These are phyloP conservation scores for Netelia melanura DNA, from an alignment of 2,888 invertebrate genomes.

Conservation along the genomic window DNA sequence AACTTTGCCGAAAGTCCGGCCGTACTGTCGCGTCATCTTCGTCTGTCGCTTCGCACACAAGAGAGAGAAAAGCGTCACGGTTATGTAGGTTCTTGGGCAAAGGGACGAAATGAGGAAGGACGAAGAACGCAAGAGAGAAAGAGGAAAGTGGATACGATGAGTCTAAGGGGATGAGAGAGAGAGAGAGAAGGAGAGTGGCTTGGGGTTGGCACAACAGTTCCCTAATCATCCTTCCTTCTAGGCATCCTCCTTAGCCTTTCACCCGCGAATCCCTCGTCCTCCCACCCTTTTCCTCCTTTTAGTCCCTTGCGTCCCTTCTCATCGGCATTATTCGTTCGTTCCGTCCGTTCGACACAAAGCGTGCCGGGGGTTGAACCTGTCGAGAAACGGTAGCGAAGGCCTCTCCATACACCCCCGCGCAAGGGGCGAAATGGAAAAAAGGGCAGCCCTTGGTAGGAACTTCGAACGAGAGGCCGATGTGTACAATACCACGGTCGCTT, in stretches of 20 bases:
- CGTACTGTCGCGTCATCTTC: conserved; percentile 34
- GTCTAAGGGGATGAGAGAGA: conserved; percentile 4
- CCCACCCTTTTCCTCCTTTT: conserved; percentile 21
- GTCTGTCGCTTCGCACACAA: conserved; percentile 49
- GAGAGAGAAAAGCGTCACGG: conserved; percentile 23
- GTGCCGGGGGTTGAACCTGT: conserved; percentile 29
- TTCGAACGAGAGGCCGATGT: conserved; percentile 66
- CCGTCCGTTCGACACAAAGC: conserved; percentile 60
- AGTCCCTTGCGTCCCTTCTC: conserved; percentile 50
- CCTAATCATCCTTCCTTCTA: conserved; percentile 75
- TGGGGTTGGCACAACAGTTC: conserved; percentile 74
- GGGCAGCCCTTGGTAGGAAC: conserved; percentile 59
- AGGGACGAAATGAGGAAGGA: conserved; percentile 39
- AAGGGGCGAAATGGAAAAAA: conserved; percentile 30
- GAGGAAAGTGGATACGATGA: neutral
- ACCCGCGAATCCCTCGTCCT: conserved; percentile 60
- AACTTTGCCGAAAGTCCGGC: conserved; percentile 65
- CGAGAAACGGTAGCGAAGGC: conserved; percentile 26
- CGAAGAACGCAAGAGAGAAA: conserved; percentile 63
- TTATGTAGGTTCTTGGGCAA: conserved; percentile 47
- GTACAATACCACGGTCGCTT: conserved; percentile 40
- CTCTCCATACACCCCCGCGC: conserved; percentile 20
- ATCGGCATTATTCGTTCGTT: conserved; percentile 62
- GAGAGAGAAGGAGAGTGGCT: conserved; percentile 65
- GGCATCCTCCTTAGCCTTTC: conserved; percentile 71